Conservation (phyloP, 2,113 vertebrate genomes). For the Muntiacus muntjak region DNA sequence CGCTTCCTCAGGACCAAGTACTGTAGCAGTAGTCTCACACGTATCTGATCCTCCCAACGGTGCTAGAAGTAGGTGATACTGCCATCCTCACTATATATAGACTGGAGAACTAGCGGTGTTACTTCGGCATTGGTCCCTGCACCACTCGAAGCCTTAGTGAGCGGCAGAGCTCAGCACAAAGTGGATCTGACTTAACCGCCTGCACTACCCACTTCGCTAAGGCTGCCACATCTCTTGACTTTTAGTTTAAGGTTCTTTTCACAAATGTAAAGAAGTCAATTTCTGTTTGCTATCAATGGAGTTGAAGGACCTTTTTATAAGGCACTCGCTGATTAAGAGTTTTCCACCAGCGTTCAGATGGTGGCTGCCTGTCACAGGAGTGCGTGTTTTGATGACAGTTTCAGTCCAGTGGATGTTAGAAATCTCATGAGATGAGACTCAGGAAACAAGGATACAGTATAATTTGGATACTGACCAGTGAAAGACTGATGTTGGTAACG, state of each 20-base stretch:
- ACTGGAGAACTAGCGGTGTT: not conserved
- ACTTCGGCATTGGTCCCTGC: no score
- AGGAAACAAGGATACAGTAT: not conserved
- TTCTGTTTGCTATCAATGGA: not conserved
- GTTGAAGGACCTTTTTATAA: not conserved
- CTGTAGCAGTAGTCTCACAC: not conserved
- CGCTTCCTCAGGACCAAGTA: not conserved
- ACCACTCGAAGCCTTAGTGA: not conserved
- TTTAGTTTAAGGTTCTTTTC: not conserved
- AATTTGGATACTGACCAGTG: not conserved
- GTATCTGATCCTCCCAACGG: not conserved
- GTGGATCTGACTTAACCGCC: not conserved
- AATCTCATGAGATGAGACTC: not conserved
- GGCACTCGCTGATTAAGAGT: not conserved
- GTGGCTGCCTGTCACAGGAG: not conserved
- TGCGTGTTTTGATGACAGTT: not conserved
- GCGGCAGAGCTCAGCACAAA: not conserved
- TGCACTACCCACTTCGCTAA: fast-evolving
- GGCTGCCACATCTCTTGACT: not conserved
- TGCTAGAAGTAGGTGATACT: not conserved
- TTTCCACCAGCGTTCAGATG: not conserved
- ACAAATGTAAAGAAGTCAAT: not conserved
- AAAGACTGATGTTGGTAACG: not conserved
- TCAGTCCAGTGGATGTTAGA: not conserved
- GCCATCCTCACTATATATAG: not conserved